Percentiles rank a stretch among this genome's conserved stretches.
Conservation (phyloP, 2,113 vertebrate genomes). For the Phodopus roborovskii region DNA sequence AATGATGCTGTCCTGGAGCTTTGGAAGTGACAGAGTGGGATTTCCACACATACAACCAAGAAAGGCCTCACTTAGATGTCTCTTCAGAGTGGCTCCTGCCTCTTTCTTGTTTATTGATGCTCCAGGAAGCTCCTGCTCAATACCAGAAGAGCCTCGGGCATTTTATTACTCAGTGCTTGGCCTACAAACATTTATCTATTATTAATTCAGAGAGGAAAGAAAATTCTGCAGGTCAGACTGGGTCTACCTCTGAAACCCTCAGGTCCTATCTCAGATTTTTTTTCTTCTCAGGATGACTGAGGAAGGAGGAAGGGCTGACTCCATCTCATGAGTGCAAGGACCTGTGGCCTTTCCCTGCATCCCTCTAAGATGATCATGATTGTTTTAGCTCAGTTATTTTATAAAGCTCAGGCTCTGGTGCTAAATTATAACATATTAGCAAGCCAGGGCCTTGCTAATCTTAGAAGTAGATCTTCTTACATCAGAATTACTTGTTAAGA, state of each 20-base stretch:
- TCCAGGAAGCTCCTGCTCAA: neutral
- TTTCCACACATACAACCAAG: neutral
- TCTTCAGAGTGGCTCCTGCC: neutral
- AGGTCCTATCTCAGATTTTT: neutral
- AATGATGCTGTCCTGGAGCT: neutral
- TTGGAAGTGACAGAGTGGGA: neutral
- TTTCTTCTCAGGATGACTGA: neutral
- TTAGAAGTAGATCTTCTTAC: neutral
- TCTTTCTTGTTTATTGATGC: neutral
- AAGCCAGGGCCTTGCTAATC: neutral
- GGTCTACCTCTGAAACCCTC: neutral
- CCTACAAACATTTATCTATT: neutral
- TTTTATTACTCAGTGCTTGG: neutral
- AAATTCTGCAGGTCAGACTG: neutral
- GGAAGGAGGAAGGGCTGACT: neutral
- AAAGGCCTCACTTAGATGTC: neutral
- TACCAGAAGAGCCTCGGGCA: neutral
- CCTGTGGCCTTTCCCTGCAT: rapidly evolving
- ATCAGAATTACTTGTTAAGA: neutral
- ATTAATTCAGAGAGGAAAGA: slow-evolving; percentile 7
- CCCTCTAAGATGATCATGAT: rapidly evolving
- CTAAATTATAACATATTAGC: neutral
- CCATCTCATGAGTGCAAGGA: neutral
- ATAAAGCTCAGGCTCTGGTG: too few relatives aligned
- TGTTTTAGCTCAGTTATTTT: neutral